Base-by-base conservation (phyloP, 1,140 invertebrate genomes). In the Leptopilina boulardi region DNA sequence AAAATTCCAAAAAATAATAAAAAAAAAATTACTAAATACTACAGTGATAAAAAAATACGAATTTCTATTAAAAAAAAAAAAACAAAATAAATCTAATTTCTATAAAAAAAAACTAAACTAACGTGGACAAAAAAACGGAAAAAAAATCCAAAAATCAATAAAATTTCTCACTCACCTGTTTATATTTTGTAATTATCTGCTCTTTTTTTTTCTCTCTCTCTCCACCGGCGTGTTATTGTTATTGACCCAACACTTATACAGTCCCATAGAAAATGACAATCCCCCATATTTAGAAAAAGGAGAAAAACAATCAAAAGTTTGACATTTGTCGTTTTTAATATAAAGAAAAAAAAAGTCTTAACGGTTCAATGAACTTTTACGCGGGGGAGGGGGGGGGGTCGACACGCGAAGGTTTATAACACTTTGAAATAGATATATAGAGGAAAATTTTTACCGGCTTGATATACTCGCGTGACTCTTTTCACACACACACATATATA, bases 201-300 rank as follows among this genome's bases (percentile, higher is more conserved):
- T n/a, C n/a, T n/a, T n/a, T n/a, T n/a, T n/a, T n/a, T n/a, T n/a
- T 11, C 15, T 30, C 8, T 5, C 5, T 26, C n/a, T 15, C 8
- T 70, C 54, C 23, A 51, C 71, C 42, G 30, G 41, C 74, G 21
- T 77, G 80, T 15, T 70, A 56, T 59, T 75, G 59, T 70, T 85
- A 85, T 85, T 85, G 83, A 85, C 83, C 80, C 76, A 85, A 85
- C 83, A 83, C 71, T 74, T 70, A 74, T 82, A 80, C 77, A 85
- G 71, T 76, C 79, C 56, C 54, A 75, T 70, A 13, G 73, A 74
- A 80, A 78, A 77, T 71, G 26, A 30, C 26, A 30, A 30, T 30
- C 5, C 5, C 34, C 34, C 34, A 38, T 38, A 3, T 9, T 8
- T 1, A 38, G 34, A 38, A 9, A 38, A n/a, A n/a, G n/a, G 34